Base-by-base conservation (phyloP, 2,113 vertebrate species). In the Symphodus melops region DNA sequence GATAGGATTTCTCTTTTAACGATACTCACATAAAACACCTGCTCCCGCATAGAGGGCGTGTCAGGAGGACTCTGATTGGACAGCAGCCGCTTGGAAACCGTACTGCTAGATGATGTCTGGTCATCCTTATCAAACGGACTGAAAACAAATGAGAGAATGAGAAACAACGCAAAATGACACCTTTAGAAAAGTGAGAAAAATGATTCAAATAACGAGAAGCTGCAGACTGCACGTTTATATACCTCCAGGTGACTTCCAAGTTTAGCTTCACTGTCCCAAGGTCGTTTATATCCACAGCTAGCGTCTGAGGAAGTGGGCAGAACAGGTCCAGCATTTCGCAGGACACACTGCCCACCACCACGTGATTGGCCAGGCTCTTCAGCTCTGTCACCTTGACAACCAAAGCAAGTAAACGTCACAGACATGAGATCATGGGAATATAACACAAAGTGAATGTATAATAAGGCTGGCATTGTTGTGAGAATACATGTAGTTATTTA, bases 41-140 rank as follows among this genome's bases (percentile, higher is more conserved):
- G 98, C 79, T 99, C 98, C 59, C 98, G 94, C 93, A 99, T 95
- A 1, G 98, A 99, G 0, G 98, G 98, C 0, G 98, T 99, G 80
- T 99, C 98, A 0, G 98, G 98, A 0, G 98, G 98, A 72, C 98
- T 99, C 94, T 98, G 97, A 93, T 97, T 99, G 83, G 98, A 99
- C 60, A 93, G 96, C 89, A 99, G 97, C 25, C 98, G 95, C 82
- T 99, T 99, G 91, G 91, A 96, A 73, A 99, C 96, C 0, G 95
- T 95, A 87, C 96, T 97, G 82, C 94, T 93, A 16, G 97, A 95
- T 0, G 96, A 97, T 2, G 95, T 94, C 88, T 97, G 98, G 91
- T 99, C 98, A 0, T 99, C 98, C 86, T 98, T 99, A 83, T 99
- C 98, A 0, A 99, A 99, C 5, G 98, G 98, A 86, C 98, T 99